These are phyloP conservation scores for Vulpes lagopus DNA, from an alignment of 2,113 vertebrate genomes.

Conservation along the genomic window DNA sequence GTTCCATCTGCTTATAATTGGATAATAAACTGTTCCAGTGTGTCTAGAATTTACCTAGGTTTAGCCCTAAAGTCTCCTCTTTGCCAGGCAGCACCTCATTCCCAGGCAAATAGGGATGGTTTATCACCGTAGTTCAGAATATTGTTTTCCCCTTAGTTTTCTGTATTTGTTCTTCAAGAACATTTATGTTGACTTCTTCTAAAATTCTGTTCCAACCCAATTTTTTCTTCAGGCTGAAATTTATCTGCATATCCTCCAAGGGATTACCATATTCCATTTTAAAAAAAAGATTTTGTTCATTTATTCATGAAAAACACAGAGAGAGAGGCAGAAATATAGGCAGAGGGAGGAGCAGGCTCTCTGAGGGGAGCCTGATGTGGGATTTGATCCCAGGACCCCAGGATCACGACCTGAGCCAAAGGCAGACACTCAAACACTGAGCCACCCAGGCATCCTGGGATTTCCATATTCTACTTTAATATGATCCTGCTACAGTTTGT, in stretches of 20 bases:
- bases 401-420: too few relatives aligned
- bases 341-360: too few relatives aligned
- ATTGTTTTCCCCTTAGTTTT: neutral
- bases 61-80: neutral
- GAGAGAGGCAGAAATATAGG: too few relatives aligned
- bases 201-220: neutral
- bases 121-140: neutral
- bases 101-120: neutral
- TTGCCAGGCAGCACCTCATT: neutral
- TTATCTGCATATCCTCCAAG: neutral
- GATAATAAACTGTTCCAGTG: neutral
- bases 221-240: neutral
- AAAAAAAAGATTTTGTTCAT: too few relatives aligned
- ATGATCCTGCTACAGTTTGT: neutral
- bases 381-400: too few relatives aligned
- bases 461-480: neutral
- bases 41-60: neutral
- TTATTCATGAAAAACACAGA: too few relatives aligned
- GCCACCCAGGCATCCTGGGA: neutral
- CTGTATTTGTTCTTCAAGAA: neutral
- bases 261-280: neutral
- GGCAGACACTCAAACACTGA: too few relatives aligned
- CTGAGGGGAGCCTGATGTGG: too few relatives aligned
- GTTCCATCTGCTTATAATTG: neutral
- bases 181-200: conserved; percentile 4